phyloP scores from a whole-genome alignment of 2,888 invertebrate species.

The Apantesis nais region DNA sequence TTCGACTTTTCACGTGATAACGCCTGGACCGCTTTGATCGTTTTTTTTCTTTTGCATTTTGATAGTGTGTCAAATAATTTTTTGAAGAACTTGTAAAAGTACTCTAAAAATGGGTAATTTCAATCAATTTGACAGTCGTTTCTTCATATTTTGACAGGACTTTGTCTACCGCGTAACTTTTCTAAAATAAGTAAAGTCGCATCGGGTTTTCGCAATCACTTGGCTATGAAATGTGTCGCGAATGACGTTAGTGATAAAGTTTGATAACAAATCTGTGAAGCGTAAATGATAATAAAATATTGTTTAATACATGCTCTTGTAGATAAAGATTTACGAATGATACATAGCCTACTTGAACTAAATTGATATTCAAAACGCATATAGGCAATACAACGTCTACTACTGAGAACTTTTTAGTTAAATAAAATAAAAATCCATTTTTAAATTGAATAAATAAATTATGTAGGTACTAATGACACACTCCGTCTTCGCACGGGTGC shows the following conservation, averaged over 20 bases:
- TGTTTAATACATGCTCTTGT: conserved; percentile 1
- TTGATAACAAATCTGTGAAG: conserved; percentile 3
- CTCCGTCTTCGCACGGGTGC: no score
- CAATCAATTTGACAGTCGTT: neutral
- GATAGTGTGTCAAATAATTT: neutral
- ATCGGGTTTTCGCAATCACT: conserved; percentile 1
- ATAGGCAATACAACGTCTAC: neutral
- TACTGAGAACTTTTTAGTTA: neutral
- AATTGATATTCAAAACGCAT: no score
- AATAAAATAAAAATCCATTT: neutral
- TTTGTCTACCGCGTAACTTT: neutral
- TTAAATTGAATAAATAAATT: no score
- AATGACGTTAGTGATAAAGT: conserved; percentile 14
- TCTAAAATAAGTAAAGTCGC: conserved; percentile 20
- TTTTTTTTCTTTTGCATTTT: neutral
- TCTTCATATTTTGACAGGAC: neutral
- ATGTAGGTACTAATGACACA: no score
- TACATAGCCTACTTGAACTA: neutral
- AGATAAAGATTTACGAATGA: conserved; percentile 4
- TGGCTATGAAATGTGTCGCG: conserved; percentile 8
- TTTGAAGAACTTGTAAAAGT: neutral
- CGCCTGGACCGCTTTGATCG: no score
- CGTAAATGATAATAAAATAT: conserved; percentile 12
- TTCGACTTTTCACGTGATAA: neutral
- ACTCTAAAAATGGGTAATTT: neutral